Evolutionary conservation across 2,888 invertebrate genomes (phyloP).

Genomic region (Troilus luridus): DNA sequence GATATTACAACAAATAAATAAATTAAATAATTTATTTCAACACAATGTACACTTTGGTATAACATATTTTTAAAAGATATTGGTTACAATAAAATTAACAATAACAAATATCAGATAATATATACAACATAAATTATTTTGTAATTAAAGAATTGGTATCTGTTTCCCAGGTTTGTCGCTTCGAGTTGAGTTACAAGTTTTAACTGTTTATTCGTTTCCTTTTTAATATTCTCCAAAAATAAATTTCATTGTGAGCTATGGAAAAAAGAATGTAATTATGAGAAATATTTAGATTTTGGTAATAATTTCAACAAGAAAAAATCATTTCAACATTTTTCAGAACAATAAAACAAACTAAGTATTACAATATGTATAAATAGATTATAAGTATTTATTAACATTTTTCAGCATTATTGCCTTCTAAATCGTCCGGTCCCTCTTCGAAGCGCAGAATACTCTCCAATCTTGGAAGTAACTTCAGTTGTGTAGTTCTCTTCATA

Average conservation of each 20-base stretch:
- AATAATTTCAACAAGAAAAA: too few relatives aligned
- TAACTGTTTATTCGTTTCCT: too few relatives aligned
- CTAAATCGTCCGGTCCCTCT: not conserved
- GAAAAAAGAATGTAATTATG: too few relatives aligned
- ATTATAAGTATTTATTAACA: not conserved
- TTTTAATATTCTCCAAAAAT: too few relatives aligned
- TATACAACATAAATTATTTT: not conserved
- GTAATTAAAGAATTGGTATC: not conserved
- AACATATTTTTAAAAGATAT: not conserved
- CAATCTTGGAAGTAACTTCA: constrained; percentile 85
- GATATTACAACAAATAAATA: not conserved
- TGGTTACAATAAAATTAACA: not conserved
- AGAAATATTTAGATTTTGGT: too few relatives aligned
- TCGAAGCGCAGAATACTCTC: constrained; percentile 67
- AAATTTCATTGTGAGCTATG: too few relatives aligned
- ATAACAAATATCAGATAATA: not conserved
- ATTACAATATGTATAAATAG: not conserved
- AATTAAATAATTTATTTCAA: constrained; percentile 4
- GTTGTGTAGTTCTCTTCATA: constrained; percentile 94
- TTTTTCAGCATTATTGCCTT: not conserved
- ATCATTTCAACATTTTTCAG: not conserved
- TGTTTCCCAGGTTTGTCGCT: too few relatives aligned
- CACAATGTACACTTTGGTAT: not conserved
- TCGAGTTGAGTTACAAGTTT: too few relatives aligned
- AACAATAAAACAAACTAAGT: not conserved